phyloP scores from a whole-genome alignment of 2,888 invertebrate species.

The Aplocera efformata region DNA sequence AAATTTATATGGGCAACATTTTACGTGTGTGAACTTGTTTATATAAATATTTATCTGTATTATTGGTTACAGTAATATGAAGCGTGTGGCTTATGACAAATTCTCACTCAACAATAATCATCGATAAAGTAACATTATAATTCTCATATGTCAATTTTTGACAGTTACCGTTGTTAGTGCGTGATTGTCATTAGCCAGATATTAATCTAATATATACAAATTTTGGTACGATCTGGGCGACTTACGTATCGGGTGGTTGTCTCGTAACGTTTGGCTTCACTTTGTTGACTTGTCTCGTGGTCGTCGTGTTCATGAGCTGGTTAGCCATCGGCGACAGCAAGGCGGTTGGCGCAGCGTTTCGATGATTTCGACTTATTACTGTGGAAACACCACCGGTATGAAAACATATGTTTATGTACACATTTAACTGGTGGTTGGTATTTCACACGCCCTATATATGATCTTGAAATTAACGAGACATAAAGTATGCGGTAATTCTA shows the following conservation, averaged over 20 bases:
- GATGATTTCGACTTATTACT: conserved; percentile 91
- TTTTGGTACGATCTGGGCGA: conserved; percentile 13
- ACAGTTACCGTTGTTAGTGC: conserved; percentile 24
- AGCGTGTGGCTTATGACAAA: too few relatives aligned
- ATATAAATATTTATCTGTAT: neutral
- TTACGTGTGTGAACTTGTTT: conserved; percentile 1
- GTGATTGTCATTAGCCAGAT: conserved; percentile 13
- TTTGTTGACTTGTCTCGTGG: conserved; percentile 92
- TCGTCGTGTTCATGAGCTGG: conserved; percentile 86
- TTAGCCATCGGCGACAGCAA: conserved; percentile 83
- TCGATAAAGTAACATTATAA: too few relatives aligned
- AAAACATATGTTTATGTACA: conserved; percentile 1
- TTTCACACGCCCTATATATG: too few relatives aligned
- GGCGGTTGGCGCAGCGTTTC: conserved; percentile 85
- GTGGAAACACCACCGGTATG: conserved; percentile 20
- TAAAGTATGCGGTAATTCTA: neutral
- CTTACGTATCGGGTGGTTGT: conserved; percentile 86
- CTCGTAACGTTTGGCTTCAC: conserved; percentile 93
- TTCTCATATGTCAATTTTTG: too few relatives aligned
- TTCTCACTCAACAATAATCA: too few relatives aligned
- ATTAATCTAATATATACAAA: neutral
- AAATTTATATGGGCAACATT: conserved; percentile 29
- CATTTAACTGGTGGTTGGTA: too few relatives aligned
- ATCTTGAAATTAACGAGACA: too few relatives aligned
- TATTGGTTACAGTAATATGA: conserved; percentile 1